A percentile compares a stretch with the other conserved stretches of the same genome.
phyloP scores from a whole-genome alignment of 2,888 invertebrate genomes.

The Neoascia interrupta region DNA sequence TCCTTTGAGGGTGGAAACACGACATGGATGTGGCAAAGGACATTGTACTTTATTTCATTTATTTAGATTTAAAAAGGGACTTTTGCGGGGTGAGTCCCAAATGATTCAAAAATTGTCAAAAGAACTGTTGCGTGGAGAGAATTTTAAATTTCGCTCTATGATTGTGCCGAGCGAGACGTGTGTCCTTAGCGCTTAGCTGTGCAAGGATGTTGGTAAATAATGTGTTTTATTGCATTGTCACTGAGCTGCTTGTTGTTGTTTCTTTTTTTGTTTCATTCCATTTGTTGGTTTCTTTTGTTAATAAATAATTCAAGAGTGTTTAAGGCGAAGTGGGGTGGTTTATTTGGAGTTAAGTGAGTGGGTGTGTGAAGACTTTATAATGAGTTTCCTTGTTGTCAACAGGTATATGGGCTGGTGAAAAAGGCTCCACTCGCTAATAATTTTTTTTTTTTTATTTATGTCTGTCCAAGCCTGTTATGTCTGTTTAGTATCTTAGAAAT shows the following conservation, averaged over 20 bases:
- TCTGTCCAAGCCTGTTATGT: too few relatives aligned
- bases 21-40: neutral
- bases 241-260: slow-evolving; percentile 13
- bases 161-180: neutral
- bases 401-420: too few relatives aligned
- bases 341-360: slow-evolving; percentile 13
- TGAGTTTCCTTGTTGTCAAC: too few relatives aligned
- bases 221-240: slow-evolving; percentile 40
- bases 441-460: too few relatives aligned
- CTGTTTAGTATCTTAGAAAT: too few relatives aligned
- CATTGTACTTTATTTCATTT: slow-evolving; percentile 27
- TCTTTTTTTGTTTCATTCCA: neutral
- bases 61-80: slow-evolving; percentile 37
- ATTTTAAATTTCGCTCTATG: slow-evolving; percentile 28
- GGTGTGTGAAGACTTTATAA: slow-evolving; percentile 24
- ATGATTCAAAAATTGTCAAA: slow-evolving; percentile 53
- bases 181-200: neutral
- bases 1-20: slow-evolving; percentile 36
- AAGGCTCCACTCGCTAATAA: too few relatives aligned
- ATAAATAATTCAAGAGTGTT: slow-evolving; percentile 32
- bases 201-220: neutral
- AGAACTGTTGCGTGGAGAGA: slow-evolving; percentile 50
- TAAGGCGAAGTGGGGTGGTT: neutral
- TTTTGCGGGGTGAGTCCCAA: slow-evolving; percentile 23
- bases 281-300: slow-evolving; percentile 2